A percentile compares a stretch with the other conserved stretches of the same genome.
Conservation (phyloP, 2,113 vertebrate species). For the Muntiacus muntjak region DNA sequence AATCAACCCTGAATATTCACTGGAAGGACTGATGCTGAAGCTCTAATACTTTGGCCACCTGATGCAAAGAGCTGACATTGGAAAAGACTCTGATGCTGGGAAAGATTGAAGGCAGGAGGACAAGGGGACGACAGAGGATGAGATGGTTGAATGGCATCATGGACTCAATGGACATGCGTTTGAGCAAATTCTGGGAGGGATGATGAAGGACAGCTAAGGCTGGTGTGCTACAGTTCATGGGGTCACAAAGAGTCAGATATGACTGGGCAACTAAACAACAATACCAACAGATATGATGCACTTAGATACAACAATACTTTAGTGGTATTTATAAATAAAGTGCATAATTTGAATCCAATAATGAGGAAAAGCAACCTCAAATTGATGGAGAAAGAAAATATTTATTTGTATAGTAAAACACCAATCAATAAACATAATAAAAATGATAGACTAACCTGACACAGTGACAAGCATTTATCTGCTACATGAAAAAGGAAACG, state of each 20-base stretch:
- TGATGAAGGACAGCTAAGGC: neutral
- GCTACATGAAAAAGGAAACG: neutral
- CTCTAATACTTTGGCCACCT: neutral
- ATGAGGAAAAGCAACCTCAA: neutral
- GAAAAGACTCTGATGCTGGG: neutral
- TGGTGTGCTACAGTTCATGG: neutral
- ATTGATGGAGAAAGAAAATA: neutral
- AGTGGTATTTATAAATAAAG: neutral
- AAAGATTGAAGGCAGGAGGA: neutral
- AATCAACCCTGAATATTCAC: neutral
- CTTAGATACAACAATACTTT: neutral
- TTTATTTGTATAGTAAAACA: neutral
- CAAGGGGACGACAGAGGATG: neutral
- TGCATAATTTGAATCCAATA: neutral
- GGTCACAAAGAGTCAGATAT: neutral
- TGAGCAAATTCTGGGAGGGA: neutral
- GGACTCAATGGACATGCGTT: neutral
- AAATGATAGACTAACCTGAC: neutral
- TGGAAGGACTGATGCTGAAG: neutral
- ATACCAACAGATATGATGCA: neutral
- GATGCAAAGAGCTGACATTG: neutral
- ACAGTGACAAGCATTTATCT: neutral
- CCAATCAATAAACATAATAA: neutral
- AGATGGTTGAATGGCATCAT: neutral
- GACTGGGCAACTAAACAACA: neutral